Evolutionary conservation across 2,797 vertebrate genomes (phyloP).

Genomic region (Avahi laniger): DNA sequence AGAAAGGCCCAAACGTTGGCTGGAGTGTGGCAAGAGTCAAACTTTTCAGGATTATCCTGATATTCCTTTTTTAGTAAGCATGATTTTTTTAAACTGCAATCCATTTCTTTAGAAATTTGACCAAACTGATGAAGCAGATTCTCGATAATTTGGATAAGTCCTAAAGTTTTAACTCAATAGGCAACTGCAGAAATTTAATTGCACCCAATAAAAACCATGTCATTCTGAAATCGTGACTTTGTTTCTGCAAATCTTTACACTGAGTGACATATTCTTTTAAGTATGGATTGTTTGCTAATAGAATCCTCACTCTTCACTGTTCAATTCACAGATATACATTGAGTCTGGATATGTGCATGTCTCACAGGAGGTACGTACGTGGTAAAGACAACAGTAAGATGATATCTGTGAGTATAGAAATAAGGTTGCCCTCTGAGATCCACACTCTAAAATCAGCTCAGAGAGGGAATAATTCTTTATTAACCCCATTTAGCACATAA

Average conservation of each 20-base stretch:
- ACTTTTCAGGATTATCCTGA: neutral
- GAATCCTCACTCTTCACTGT: neutral
- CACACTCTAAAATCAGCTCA: neutral
- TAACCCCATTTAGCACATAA: neutral
- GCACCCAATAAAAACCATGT: neutral
- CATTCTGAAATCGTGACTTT: constrained; percentile 18
- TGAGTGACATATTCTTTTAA: neutral
- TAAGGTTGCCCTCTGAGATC: neutral
- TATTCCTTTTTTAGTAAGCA: neutral
- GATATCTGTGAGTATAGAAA: neutral
- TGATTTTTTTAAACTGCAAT: constrained; percentile 2
- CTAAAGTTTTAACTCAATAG: neutral
- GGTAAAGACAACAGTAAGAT: neutral
- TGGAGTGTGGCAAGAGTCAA: neutral
- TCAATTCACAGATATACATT: neutral
- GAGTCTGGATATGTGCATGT: neutral
- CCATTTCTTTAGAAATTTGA: neutral
- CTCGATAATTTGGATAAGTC: neutral
- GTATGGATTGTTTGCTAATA: neutral
- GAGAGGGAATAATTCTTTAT: neutral
- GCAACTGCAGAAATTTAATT: neutral
- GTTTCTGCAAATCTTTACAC: constrained; percentile 1
- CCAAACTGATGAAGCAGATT: neutral
- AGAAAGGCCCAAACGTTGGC: neutral
- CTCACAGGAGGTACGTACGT: neutral